These are phyloP conservation scores for Pangasius djambal DNA, from an alignment of 2,797 vertebrate species.

Conservation along the genomic window DNA sequence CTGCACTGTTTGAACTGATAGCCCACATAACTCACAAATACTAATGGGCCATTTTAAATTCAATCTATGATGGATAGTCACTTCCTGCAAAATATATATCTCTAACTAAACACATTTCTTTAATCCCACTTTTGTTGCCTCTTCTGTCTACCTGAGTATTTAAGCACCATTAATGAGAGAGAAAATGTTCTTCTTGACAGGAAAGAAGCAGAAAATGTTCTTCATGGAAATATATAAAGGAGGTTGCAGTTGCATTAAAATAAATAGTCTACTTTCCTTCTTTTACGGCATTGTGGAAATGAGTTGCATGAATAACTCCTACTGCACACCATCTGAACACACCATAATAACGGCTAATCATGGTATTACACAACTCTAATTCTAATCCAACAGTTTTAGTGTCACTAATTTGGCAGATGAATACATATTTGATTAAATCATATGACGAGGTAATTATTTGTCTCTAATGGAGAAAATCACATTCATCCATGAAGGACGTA, in stretches of 20 bases:
- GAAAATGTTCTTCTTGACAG: background rate
- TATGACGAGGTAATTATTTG: background rate
- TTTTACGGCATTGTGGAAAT: background rate
- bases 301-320: background rate
- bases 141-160: conserved; percentile 3
- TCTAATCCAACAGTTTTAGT: background rate
- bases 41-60: conserved; percentile 69
- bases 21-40: conserved; percentile 73
- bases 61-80: conserved; percentile 67
- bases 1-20: conserved; percentile 70
- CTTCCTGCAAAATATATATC: conserved; percentile 66
- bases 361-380: conserved; percentile 2
- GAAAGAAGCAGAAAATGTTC: background rate
- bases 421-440: background rate
- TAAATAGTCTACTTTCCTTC: background rate
- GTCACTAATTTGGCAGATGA: background rate
- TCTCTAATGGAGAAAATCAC: background rate
- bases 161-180: conserved; percentile 18
- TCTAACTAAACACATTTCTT: conserved; percentile 66
- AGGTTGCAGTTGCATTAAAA: background rate
- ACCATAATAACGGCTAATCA: conserved; percentile 1
- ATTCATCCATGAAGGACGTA: conserved; percentile 28
- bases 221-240: background rate
- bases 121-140: conserved; percentile 38
- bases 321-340: conserved; percentile 2